Conservation (phyloP, 2,797 vertebrate genomes). For the Champsocephalus gunnari region DNA sequence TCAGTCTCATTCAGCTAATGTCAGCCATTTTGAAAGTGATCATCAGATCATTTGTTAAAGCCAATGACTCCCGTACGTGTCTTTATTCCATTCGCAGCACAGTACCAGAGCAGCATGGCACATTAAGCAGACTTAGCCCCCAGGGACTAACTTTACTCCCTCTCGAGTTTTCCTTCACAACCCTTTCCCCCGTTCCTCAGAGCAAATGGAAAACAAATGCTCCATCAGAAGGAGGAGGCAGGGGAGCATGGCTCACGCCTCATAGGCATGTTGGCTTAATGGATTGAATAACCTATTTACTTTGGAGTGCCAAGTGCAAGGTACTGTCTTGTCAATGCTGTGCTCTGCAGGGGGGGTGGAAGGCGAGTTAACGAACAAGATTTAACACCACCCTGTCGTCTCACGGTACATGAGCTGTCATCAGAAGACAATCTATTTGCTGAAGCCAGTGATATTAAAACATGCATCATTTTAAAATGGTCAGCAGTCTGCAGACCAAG, state of each 20-base stretch:
- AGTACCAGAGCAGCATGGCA: slow-evolving; percentile 84
- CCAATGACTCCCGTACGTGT: slow-evolving; percentile 81
- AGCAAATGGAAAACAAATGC: slow-evolving; percentile 91
- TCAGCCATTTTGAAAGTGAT: slow-evolving; percentile 81
- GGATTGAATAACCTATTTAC: slow-evolving; percentile 82
- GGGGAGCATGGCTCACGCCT: slow-evolving; percentile 80
- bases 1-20: slow-evolving; percentile 70
- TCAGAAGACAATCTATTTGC: slow-evolving; percentile 55
- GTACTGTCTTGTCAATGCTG: slow-evolving; percentile 61
- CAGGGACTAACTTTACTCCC: slow-evolving; percentile 80
- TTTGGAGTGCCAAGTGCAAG: slow-evolving; percentile 70
- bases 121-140: slow-evolving; percentile 87
- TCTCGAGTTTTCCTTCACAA: slow-evolving; percentile 70
- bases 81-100: slow-evolving; percentile 84
- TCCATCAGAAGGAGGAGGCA: slow-evolving; percentile 80
- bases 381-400: slow-evolving; percentile 53
- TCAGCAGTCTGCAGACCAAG: slow-evolving; percentile 41
- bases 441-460: slow-evolving; percentile 59
- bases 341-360: slow-evolving; percentile 41
- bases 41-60: slow-evolving; percentile 82
- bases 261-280: slow-evolving; percentile 82
- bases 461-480: slow-evolving; percentile 33
- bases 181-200: slow-evolving; percentile 46
- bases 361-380: slow-evolving; percentile 58
- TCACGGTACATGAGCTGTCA: slow-evolving; percentile 61